phyloP scores from a whole-genome alignment of 1,140 invertebrate species.

The Pectinophora gossypiella region DNA sequence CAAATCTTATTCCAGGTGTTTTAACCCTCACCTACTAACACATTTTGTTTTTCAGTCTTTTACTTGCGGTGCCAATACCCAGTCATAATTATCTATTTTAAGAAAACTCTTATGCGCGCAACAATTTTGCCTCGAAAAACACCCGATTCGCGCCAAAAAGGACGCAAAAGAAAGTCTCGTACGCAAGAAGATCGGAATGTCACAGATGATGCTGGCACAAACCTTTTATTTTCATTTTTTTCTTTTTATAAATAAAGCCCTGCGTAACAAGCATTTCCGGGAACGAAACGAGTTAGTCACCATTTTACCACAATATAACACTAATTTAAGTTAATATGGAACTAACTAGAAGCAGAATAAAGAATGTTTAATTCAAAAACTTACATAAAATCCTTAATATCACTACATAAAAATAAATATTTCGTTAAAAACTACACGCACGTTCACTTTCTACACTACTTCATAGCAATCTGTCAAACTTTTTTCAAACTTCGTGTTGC shows the following conservation, averaged over 20 bases:
- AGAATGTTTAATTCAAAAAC: conserved; percentile 55
- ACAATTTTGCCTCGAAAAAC: conserved; percentile 29
- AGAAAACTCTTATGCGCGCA: conserved; percentile 34
- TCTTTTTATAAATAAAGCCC: conserved; percentile 39
- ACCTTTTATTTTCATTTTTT: conserved; percentile 60
- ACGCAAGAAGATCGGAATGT: conserved; percentile 65
- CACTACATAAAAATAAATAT: conserved; percentile 64
- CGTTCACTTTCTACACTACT: conserved; percentile 63
- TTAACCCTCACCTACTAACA: conserved; percentile 70
- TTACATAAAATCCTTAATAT: conserved; percentile 46
- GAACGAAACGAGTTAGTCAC: conserved; percentile 25
- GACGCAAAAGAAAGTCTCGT: conserved; percentile 26
- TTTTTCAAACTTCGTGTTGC: conserved; percentile 39
- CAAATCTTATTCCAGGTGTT: conserved; percentile 44
- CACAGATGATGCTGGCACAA: conserved; percentile 53
- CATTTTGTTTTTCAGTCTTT: conserved; percentile 46
- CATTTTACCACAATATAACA: conserved; percentile 10
- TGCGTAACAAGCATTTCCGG: conserved; percentile 54
- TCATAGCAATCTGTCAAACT: conserved; percentile 62
- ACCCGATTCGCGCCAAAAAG: conserved; percentile 39
- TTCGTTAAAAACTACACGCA: conserved; percentile 50
- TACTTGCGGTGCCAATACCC: conserved; percentile 31
- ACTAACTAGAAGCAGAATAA: conserved; percentile 16
- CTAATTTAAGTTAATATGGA: background rate
- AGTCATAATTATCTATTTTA: conserved; percentile 50